These are phyloP conservation scores for Xylota sylvarum DNA, from an alignment of 2,888 invertebrate species.

Conservation along the genomic window DNA sequence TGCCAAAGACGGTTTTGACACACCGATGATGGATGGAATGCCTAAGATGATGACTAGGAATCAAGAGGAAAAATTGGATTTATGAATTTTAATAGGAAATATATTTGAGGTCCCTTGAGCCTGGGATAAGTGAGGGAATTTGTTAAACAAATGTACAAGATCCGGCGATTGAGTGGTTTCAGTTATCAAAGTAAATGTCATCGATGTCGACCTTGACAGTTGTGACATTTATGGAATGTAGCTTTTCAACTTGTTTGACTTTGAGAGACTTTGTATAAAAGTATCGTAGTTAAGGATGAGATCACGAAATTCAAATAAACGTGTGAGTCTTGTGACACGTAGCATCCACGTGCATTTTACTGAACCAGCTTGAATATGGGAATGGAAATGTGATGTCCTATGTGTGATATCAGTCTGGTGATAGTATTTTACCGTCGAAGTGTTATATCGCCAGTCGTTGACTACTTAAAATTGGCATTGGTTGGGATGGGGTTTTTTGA, in stretches of 20 bases:
- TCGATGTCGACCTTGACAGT: background rate
- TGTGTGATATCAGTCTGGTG: too few relatives aligned
- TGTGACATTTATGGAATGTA: background rate
- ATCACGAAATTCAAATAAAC: background rate
- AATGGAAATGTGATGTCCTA: too few relatives aligned
- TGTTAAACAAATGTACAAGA: constrained; percentile 12
- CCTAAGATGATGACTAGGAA: constrained; percentile 26
- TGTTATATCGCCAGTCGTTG: too few relatives aligned
- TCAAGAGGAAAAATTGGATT: constrained; percentile 25
- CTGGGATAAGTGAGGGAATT: constrained; percentile 3
- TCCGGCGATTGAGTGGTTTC: constrained; percentile 1
- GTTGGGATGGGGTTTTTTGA: too few relatives aligned
- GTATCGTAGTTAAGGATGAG: background rate
- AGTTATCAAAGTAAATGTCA: background rate
- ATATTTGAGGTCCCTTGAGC: background rate
- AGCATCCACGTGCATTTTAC: too few relatives aligned
- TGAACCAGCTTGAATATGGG: too few relatives aligned
- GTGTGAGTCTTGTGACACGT: too few relatives aligned
- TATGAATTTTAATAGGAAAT: background rate
- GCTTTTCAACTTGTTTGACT: background rate
- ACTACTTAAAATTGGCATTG: too few relatives aligned
- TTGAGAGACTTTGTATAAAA: background rate
- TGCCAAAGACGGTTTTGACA: constrained; percentile 35
- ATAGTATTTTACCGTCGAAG: too few relatives aligned
- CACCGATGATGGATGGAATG: constrained; percentile 43